phyloP scores from a whole-genome alignment of 2,113 vertebrate species.

The Polyodon spathula region DNA sequence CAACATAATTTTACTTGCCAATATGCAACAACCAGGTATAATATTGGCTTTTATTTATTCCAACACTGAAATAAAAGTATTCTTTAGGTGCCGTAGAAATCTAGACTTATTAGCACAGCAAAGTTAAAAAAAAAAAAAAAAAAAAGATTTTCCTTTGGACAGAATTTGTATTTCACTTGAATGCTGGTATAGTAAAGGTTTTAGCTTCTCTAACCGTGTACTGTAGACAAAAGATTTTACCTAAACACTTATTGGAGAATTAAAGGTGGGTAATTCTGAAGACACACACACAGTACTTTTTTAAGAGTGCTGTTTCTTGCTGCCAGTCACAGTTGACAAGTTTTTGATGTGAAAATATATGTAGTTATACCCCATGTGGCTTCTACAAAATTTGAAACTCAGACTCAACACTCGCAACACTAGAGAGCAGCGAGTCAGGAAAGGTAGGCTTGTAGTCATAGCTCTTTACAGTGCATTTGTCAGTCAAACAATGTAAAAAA shows the following conservation, averaged over 20 bases:
- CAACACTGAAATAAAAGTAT: neutral
- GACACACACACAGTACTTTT: neutral
- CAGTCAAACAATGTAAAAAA: neutral
- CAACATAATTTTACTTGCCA: neutral
- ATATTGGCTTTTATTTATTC: neutral
- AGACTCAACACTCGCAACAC: neutral
- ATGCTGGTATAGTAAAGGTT: neutral
- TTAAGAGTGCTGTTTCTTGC: neutral
- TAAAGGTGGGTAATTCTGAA: neutral
- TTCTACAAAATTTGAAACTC: slow-evolving; percentile 3
- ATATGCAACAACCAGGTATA: neutral
- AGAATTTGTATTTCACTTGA: neutral
- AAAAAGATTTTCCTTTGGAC: neutral
- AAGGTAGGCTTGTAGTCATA: neutral
- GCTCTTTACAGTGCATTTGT: neutral
- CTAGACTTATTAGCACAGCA: neutral
- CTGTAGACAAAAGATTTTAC: neutral
- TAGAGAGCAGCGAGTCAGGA: slow-evolving; percentile 5
- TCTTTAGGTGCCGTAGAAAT: neutral
- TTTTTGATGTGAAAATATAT: slow-evolving; percentile 5
- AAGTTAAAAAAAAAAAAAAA: slow-evolving; percentile 3
- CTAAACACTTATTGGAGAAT: neutral
- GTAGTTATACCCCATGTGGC: slow-evolving; percentile 6
- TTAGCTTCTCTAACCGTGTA: neutral
- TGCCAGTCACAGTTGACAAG: slow-evolving; percentile 5